A percentile compares a stretch with the other conserved stretches of the same genome.
Conservation (phyloP, 1,140 invertebrate genomes). For the Platyscapa corneri region DNA sequence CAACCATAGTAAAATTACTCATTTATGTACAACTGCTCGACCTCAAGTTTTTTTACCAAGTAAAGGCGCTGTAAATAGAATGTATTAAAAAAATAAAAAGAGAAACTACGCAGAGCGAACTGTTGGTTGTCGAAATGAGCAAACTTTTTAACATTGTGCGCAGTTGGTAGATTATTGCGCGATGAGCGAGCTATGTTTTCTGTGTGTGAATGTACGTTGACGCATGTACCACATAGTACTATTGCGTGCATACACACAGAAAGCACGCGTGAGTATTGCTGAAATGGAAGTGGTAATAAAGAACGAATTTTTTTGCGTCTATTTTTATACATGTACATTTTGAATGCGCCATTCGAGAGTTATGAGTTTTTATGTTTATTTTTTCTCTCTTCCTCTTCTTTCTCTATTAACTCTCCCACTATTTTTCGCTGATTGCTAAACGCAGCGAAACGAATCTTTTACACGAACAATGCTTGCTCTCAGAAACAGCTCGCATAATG, state of each 20-base stretch:
- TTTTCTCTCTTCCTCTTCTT: background rate
- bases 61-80: background rate
- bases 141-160: slow-evolving; percentile 64
- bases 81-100: background rate
- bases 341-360: background rate
- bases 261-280: background rate
- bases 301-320: background rate
- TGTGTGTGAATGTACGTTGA: background rate
- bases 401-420: background rate
- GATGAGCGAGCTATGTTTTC: background rate
- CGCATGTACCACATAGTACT: background rate
- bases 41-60: background rate
- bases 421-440: background rate
- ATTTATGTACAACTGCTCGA: background rate
- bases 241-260: background rate
- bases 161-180: slow-evolving; percentile 60
- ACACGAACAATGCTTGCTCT: background rate
- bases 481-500: background rate
- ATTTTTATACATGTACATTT: background rate
- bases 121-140: slow-evolving; percentile 56
- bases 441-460: background rate
- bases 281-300: background rate
- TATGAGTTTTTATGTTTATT: background rate
- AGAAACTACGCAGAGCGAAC: slow-evolving; percentile 51
- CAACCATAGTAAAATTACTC: background rate